Percentiles rank a stretch among this genome's conserved stretches.
These are phyloP conservation scores for Mystacides longicornis DNA, from an alignment of 2,888 invertebrate genomes.

Conservation along the genomic window DNA sequence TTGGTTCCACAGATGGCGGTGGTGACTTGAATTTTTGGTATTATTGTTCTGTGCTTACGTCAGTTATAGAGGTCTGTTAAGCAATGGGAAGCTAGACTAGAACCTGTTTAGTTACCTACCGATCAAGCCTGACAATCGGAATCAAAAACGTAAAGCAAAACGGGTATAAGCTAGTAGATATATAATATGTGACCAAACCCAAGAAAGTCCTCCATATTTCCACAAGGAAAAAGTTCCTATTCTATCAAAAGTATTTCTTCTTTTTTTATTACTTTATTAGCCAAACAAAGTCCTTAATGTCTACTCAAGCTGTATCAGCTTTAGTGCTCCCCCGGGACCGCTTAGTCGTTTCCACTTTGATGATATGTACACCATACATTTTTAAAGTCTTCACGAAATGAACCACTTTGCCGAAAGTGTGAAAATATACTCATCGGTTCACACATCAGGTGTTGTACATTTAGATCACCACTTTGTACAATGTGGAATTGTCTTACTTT, in stretches of 20 bases:
- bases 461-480: background rate
- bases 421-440: background rate
- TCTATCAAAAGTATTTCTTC: background rate
- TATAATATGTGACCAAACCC: no score
- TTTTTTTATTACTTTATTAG: background rate
- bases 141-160: no score
- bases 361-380: background rate
- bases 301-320: background rate
- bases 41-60: no score
- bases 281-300: conserved; percentile 1
- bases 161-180: no score
- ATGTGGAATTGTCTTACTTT: background rate
- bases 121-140: no score
- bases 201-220: no score
- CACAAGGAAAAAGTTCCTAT: background rate
- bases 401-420: background rate
- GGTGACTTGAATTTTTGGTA: no score
- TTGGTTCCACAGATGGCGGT: no score
- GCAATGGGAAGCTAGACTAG: no score
- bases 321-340: background rate
- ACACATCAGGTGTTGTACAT: conserved; percentile 1
- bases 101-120: no score
- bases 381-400: background rate
- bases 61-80: no score
- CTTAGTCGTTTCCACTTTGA: background rate